Conservation (phyloP, 1,140 invertebrate species). For the Calliphora vicina region DNA sequence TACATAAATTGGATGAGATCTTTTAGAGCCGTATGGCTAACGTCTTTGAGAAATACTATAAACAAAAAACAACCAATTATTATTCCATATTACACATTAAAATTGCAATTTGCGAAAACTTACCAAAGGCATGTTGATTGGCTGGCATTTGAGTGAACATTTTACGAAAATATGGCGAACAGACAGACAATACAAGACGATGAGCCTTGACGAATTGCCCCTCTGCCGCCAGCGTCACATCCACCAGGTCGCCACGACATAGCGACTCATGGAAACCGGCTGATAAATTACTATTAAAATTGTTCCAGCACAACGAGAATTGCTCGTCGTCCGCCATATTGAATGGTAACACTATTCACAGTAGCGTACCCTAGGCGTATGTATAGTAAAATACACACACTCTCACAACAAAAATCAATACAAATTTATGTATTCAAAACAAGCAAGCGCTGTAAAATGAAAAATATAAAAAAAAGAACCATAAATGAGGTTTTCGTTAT, state of each 20-base stretch:
- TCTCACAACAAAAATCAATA: slow-evolving; percentile 22
- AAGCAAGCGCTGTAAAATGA: slow-evolving; percentile 8
- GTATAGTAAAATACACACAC: neutral
- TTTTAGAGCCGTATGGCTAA: slow-evolving; percentile 77
- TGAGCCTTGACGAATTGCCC: slow-evolving; percentile 79
- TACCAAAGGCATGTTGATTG: slow-evolving; percentile 69
- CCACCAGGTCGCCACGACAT: slow-evolving; percentile 77
- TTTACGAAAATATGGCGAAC: slow-evolving; percentile 83
- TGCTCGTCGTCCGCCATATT: slow-evolving; percentile 74
- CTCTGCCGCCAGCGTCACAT: slow-evolving; percentile 81
- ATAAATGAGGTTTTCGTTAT: neutral
- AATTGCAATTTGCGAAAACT: slow-evolving; percentile 40
- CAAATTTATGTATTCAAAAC: slow-evolving; percentile 30
- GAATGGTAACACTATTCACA: slow-evolving; percentile 41
- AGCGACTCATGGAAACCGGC: slow-evolving; percentile 75
- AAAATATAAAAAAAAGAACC: neutral
- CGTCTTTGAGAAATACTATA: slow-evolving; percentile 83
- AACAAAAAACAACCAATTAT: slow-evolving; percentile 50
- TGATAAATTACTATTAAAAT: slow-evolving; percentile 75
- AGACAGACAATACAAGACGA: slow-evolving; percentile 81
- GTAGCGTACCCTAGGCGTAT: slow-evolving; percentile 24
- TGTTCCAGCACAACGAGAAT: slow-evolving; percentile 78
- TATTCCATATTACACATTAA: neutral
- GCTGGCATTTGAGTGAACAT: slow-evolving; percentile 74
- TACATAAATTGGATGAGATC: slow-evolving; percentile 88